phyloP scores from a whole-genome alignment of 2,797 vertebrate species.

The Percopsis omiscomaycus region DNA sequence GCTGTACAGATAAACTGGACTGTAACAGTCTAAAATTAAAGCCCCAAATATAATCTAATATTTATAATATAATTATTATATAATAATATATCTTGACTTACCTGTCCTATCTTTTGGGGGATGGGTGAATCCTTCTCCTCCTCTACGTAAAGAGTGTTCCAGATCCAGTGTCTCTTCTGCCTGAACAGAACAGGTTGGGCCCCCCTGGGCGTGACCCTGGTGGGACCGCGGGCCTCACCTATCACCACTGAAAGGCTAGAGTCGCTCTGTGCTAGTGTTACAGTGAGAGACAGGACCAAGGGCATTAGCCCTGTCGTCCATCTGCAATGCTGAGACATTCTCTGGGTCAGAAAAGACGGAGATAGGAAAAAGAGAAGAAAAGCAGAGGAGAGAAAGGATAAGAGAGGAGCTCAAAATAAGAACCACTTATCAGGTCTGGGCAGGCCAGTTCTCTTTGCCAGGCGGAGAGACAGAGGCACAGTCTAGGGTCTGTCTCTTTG shows the following conservation, averaged over 20 bases:
- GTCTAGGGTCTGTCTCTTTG: constrained; percentile 61
- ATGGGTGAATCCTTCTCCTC: constrained; percentile 54
- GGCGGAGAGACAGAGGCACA: constrained; percentile 57
- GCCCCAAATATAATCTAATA: background rate
- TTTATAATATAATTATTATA: background rate
- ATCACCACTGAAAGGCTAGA: constrained; percentile 16
- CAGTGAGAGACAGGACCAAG: constrained; percentile 25
- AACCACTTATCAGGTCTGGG: constrained; percentile 73
- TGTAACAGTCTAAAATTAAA: background rate
- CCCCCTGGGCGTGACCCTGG: constrained; percentile 55
- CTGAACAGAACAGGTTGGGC: constrained; percentile 52
- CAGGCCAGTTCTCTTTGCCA: constrained; percentile 61
- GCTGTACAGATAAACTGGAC: too few relatives aligned
- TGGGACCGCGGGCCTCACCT: background rate
- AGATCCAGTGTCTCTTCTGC: constrained; percentile 74
- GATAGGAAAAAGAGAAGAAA: constrained; percentile 21
- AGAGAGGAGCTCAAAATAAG: constrained; percentile 66
- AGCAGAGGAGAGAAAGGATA: constrained; percentile 18
- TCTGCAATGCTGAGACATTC: constrained; percentile 60
- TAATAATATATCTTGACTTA: constrained; percentile 34
- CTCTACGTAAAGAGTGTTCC: constrained; percentile 66
- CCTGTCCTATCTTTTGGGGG: constrained; percentile 67
- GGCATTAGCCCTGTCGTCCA: constrained; percentile 54
- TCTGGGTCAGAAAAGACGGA: constrained; percentile 41
- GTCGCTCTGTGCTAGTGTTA: constrained; percentile 19